Base-by-base conservation (phyloP, 2,113 vertebrate genomes). In the Oophaga pumilio region DNA sequence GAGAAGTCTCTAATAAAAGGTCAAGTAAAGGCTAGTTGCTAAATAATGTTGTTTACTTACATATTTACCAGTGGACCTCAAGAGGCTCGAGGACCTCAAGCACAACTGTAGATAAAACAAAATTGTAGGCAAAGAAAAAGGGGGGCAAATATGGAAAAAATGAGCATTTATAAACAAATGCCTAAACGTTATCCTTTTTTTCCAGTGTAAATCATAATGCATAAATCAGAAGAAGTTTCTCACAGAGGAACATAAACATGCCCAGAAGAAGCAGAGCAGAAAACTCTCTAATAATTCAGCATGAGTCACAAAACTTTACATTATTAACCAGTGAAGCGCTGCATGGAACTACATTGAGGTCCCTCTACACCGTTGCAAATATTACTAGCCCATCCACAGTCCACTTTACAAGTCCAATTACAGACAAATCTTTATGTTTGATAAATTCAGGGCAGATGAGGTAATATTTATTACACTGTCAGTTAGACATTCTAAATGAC, bases 151-250 rank as follows among this genome's bases (percentile, higher is more conserved):
- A 87, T 81, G 22, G 22, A 81, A 53, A 57, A 59, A 66, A 71
- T 33, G 52, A 73, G 53, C 26, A 74, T 56, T 73, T 33, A 73
- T 81, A 81, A 81, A 81, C 64, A 81, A 33, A 73, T 74, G 20
- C 69, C 50, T 53, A 85, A 84, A 74, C 43, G 17, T 49, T 78
- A 64, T 81, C 18, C 73, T 81, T 87, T 33, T 53, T 81, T 81
- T 87, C 52, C 66, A 81, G 52, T 52, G 15, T 50, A 24, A 43
- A 64, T 28, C 69, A 33, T 52, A 53, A 87, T 60, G 6, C 69
- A 87, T 82, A 76, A 87, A 76, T 87, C 86, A 87, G 17, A 52
- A 56, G 26, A 64, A 43, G 52, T 52, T 76, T 76, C 86, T 82
- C 78, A 82, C 76, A 60, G 33, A 74, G 57, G 56, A 73, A 64